Conservation (phyloP, 1,140 invertebrate species). For the Hestina assimilis region DNA sequence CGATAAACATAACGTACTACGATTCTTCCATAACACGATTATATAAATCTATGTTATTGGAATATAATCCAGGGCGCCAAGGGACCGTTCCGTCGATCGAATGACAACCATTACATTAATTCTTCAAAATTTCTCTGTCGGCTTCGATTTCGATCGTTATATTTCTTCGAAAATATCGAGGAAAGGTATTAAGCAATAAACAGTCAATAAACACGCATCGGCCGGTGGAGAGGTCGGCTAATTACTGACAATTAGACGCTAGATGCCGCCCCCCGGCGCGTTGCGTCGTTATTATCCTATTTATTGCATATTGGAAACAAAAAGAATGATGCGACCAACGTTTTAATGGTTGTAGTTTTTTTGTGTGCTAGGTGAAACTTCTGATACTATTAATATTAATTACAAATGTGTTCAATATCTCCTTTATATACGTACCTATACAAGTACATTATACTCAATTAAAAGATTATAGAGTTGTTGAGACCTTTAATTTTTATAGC, state of each 20-base stretch:
- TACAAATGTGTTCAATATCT: too few relatives aligned
- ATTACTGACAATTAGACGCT: constrained; percentile 63
- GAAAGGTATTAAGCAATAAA: constrained; percentile 64
- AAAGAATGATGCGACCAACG: constrained; percentile 24
- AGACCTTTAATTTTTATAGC: too few relatives aligned
- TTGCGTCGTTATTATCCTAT: constrained; percentile 33
- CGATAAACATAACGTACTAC: background rate
- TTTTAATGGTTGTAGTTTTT: constrained; percentile 1
- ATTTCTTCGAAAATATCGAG: constrained; percentile 25
- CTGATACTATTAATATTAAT: too few relatives aligned
- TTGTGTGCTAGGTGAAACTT: too few relatives aligned
- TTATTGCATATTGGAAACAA: constrained; percentile 67
- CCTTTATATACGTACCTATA: too few relatives aligned
- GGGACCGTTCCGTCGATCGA: background rate
- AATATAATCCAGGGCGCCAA: constrained; percentile 3
- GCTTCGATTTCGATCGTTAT: constrained; percentile 24
- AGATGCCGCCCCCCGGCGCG: constrained; percentile 37
- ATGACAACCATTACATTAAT: constrained; percentile 14
- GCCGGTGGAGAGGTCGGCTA: constrained; percentile 33
- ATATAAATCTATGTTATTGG: background rate
- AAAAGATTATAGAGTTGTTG: too few relatives aligned
- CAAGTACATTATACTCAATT: too few relatives aligned
- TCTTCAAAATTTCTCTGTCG: constrained; percentile 26
- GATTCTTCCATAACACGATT: background rate
- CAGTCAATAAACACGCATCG: constrained; percentile 51